Percentiles rank a stretch among this genome's conserved stretches.
phyloP scores from a whole-genome alignment of 2,797 vertebrate genomes.

The Lepilemur ruficaudatus region DNA sequence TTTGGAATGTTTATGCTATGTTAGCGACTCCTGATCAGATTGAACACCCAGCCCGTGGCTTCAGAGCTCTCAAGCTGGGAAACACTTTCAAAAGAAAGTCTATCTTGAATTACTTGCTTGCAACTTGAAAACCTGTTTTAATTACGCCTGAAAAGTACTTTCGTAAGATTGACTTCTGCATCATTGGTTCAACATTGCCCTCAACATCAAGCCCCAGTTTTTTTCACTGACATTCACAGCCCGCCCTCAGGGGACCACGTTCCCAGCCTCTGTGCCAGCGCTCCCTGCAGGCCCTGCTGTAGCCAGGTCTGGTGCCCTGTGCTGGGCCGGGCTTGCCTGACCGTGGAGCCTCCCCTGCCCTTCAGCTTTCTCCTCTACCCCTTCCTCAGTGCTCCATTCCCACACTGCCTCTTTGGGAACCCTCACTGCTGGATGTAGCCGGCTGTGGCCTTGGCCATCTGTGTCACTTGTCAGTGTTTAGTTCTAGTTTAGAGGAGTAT shows the following conservation, averaged over 20 bases:
- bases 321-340: neutral
- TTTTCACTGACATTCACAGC: neutral
- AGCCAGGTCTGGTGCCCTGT: no score
- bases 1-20: neutral
- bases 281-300: neutral
- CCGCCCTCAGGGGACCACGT: neutral
- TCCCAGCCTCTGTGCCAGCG: neutral
- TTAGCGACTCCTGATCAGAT: neutral
- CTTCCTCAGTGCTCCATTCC: neutral
- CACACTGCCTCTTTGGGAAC: neutral
- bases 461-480: neutral
- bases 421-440: neutral
- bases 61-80: slow-evolving; percentile 14
- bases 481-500: neutral
- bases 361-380: neutral
- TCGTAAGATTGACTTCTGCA: neutral
- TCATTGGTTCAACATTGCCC: neutral
- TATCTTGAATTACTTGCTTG: slow-evolving; percentile 25
- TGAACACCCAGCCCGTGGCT: neutral
- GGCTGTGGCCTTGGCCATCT: neutral
- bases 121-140: slow-evolving; percentile 41
- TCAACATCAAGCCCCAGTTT: neutral
- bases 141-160: neutral
- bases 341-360: neutral
- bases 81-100: neutral